Evolutionary conservation across 1,140 invertebrate genomes (phyloP), one percentile per base, ranked within the genome.

Genomic region (Caenorhabditis briggsae): DNA sequence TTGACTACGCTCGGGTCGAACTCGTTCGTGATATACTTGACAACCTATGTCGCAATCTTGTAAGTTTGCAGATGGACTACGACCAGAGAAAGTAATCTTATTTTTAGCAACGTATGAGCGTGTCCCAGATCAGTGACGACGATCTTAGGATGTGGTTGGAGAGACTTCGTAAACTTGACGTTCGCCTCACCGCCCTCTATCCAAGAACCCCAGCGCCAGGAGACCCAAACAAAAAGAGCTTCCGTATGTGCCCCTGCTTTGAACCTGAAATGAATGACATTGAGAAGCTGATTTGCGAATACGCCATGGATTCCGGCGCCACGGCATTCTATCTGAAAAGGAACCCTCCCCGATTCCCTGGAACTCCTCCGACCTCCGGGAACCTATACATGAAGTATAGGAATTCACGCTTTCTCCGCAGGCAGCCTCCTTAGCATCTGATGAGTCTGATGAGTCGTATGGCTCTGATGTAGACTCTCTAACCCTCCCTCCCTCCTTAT

Each of bases 151-250:
- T 50, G 2, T 78, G 23, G n/a, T 11, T 78, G 2, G 18, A 78
- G 16, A 78, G 23, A 5, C 70, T 78, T 12, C 70, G 70, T 12
- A 48, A 18, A 9, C 25, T 78, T 1, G 70, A 78, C 23, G 70
- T 78, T 8, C 70, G 70, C 23, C 33, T 41, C 46, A 78, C 12
- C 12, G 70, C 70, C 6, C 23, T 78, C 46, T 78, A 78, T 23
- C 70, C 70, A 23, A 50, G 70, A 18, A 46, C 33, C 25, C 70
- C 70, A 12, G 70, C 70, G 14, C 70, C 70, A 9, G 70, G 70
- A 78, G 70, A 78, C 46, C 48, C 48, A 12, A n/a, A 78, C 3
- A 78, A 78, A n/a, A 78, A 78, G n/a, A 78, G 70, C 46, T 78
- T 50, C 20, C 70, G 70, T 7, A 78, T 78, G 70, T 78, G 70